Conservation (phyloP, 2,797 vertebrate genomes). For the Thripadectes ignobilis region DNA sequence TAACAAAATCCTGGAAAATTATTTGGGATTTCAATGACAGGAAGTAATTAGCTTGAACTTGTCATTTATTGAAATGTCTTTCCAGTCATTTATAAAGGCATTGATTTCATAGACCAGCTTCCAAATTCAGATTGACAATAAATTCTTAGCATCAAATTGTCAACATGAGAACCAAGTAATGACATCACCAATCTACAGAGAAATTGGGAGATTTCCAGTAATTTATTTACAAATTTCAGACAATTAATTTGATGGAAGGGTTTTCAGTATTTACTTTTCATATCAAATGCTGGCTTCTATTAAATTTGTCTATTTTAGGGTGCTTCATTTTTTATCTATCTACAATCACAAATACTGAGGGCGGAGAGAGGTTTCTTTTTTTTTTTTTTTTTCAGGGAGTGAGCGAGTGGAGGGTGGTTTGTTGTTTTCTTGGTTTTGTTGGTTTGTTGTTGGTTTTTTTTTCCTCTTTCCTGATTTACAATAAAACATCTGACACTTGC, state of each 20-base stretch:
- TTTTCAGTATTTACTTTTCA: not conserved
- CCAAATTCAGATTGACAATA: slow-evolving; percentile 3
- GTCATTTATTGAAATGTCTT: not conserved
- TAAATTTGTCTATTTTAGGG: not conserved
- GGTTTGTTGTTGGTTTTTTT: not conserved
- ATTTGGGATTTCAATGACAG: not conserved
- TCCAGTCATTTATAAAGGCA: not conserved
- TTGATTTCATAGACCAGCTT: slow-evolving; percentile 2
- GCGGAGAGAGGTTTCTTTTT: not conserved
- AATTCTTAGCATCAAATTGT: not conserved
- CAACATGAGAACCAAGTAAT: not conserved
- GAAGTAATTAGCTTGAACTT: not conserved
- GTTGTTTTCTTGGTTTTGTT: not conserved
- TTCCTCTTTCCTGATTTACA: not conserved
- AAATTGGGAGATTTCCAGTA: not conserved
- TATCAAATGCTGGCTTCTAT: not conserved
- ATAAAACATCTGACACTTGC: not conserved
- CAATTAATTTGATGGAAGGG: slow-evolving; percentile 1
- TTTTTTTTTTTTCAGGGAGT: not conserved
- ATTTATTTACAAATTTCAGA: slow-evolving; percentile 1
- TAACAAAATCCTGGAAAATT: not conserved
- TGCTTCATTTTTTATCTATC: not conserved
- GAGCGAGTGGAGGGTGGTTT: no score
- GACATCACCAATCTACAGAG: not conserved
- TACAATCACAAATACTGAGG: not conserved